phyloP scores from a whole-genome alignment of 2,888 invertebrate species.

The Stenodema calcarata region DNA sequence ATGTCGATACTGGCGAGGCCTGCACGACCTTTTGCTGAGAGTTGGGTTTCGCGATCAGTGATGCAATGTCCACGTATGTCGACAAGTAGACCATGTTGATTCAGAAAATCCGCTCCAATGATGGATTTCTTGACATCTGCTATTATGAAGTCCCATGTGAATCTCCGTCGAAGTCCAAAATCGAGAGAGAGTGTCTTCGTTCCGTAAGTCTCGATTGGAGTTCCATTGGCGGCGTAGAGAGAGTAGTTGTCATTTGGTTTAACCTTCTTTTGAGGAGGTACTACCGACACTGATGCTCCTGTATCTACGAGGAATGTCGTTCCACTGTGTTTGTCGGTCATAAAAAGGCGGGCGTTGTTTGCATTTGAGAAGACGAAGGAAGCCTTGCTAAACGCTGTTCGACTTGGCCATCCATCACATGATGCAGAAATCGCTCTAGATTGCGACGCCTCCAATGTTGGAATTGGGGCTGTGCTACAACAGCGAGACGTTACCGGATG shows the following conservation, averaged over 20 bases:
- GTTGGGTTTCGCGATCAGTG: background rate
- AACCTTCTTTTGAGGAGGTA: background rate
- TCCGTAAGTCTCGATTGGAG: background rate
- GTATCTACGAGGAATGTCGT: background rate
- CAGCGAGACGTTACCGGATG: no score
- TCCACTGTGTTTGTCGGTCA: no score
- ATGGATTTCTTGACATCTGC: background rate
- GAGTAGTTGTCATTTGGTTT: background rate
- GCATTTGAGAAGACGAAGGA: background rate
- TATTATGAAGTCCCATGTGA: background rate
- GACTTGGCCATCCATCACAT: no score
- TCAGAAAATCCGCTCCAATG: no score
- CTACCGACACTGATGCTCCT: background rate
- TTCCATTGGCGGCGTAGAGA: background rate
- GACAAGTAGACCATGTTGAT: background rate
- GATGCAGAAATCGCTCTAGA: no score
- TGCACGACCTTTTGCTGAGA: background rate
- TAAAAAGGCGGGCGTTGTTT: conserved; percentile 18
- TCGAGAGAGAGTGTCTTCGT: background rate
- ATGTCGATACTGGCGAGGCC: background rate
- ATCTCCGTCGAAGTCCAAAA: background rate
- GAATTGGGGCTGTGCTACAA: no score
- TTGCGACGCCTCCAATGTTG: no score
- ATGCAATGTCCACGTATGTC: background rate
- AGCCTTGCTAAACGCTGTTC: no score